Conservation (phyloP, 2,113 vertebrate genomes). For the Lophotis ruficrista region DNA sequence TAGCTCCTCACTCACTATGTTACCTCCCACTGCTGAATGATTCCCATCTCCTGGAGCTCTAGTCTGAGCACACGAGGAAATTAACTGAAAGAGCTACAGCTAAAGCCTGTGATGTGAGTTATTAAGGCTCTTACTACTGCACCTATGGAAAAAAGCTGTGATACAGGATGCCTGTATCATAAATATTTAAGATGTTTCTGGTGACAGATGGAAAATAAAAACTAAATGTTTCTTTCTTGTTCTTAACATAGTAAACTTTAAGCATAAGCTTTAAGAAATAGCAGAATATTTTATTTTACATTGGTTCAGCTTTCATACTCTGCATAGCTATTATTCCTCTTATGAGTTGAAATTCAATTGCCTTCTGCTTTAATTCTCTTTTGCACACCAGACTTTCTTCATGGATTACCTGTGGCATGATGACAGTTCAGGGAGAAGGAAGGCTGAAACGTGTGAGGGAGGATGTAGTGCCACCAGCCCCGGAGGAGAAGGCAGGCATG, state of each 20-base stretch:
- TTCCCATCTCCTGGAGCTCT: neutral
- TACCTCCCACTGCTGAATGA: neutral
- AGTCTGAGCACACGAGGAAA: neutral
- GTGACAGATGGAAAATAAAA: neutral
- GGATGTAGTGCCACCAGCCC: rapidly evolving
- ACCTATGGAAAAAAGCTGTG: neutral
- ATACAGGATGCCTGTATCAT: neutral
- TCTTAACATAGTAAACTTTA: neutral
- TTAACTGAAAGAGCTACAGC: neutral
- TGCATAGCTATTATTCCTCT: neutral
- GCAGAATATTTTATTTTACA: neutral
- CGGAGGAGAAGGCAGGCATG: neutral
- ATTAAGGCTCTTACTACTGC: neutral
- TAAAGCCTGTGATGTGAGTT: neutral
- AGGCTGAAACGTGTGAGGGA: neutral
- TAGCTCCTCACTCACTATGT: neutral
- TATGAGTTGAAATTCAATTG: neutral
- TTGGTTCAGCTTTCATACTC: neutral
- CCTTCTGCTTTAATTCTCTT: neutral
- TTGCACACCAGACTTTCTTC: neutral
- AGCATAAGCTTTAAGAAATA: neutral
- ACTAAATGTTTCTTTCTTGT: rapidly evolving
- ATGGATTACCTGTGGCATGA: neutral
- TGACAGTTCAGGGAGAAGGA: neutral
- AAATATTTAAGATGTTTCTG: neutral